A percentile compares a stretch with the other conserved stretches of the same genome.
phyloP scores from a whole-genome alignment of 2,888 invertebrate genomes.

The Colostygia pectinataria region DNA sequence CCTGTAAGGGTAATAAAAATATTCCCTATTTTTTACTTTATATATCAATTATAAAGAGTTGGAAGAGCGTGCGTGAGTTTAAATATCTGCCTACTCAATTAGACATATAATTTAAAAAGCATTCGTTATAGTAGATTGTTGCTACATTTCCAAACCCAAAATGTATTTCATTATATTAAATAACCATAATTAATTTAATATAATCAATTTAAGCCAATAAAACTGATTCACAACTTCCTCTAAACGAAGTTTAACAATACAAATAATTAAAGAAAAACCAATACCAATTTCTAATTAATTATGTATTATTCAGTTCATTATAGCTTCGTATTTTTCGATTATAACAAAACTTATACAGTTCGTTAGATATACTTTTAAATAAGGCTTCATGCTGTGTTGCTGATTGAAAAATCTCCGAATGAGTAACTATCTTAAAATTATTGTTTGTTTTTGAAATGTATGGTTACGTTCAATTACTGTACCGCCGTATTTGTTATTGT shows the following conservation, averaged over 20 bases:
- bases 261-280: conserved; percentile 30
- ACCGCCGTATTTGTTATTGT: conserved; percentile 31
- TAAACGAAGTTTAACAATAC: conserved; percentile 25
- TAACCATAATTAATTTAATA: conserved; percentile 14
- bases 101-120: neutral
- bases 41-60: too few relatives aligned
- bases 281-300: conserved; percentile 29
- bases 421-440: conserved; percentile 47
- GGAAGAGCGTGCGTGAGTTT: too few relatives aligned
- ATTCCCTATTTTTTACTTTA: too few relatives aligned
- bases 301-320: conserved; percentile 37
- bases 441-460: conserved; percentile 39
- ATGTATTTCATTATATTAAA: conserved; percentile 13
- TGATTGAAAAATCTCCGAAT: conserved; percentile 69
- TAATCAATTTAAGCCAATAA: conserved; percentile 17
- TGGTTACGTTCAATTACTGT: conserved; percentile 31
- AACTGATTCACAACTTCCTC: conserved; percentile 24
- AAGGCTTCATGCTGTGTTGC: conserved; percentile 60
- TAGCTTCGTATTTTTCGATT: conserved; percentile 30
- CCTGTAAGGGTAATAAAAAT: too few relatives aligned
- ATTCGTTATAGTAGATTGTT: neutral
- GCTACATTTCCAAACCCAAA: conserved; percentile 6
- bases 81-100: neutral
- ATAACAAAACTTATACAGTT: conserved; percentile 30
- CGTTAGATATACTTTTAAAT: conserved; percentile 71